These are phyloP conservation scores for Beaufortia kweichowensis DNA, from an alignment of 2,113 vertebrate species.

Conservation along the genomic window DNA sequence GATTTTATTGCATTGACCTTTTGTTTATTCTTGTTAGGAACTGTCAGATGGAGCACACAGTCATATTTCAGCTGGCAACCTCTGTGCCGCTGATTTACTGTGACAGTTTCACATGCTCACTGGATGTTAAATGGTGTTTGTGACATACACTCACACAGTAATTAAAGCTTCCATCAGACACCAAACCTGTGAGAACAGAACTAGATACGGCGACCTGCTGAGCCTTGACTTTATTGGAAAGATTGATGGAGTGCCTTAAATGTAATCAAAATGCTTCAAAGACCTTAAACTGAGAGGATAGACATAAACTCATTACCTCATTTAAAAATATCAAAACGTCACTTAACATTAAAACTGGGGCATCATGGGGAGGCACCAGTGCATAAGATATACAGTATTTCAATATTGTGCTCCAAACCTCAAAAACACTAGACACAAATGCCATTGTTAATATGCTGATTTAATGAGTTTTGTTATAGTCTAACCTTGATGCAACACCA, in stretches of 20 bases:
- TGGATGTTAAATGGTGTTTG: constrained; percentile 18
- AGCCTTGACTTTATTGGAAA: constrained; percentile 27
- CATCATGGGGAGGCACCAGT: not conserved
- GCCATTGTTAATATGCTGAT: constrained; percentile 2
- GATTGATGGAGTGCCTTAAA: constrained; percentile 1
- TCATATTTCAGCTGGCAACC: not conserved
- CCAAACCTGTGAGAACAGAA: constrained; percentile 20
- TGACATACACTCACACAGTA: constrained; percentile 11
- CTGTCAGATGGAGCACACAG: not conserved
- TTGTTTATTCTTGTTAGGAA: constrained; percentile 3
- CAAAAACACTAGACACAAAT: constrained; percentile 10
- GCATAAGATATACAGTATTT: constrained; percentile 24
- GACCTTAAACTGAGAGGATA: constrained; percentile 1
- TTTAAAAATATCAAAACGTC: constrained; percentile 16
- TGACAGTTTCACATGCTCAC: constrained; percentile 12
- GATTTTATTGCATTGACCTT: not conserved
- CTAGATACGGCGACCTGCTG: constrained; percentile 11
- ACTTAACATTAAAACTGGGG: constrained; percentile 20
- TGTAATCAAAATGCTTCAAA: constrained; percentile 31
- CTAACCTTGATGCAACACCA: not conserved
- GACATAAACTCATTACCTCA: constrained; percentile 23
- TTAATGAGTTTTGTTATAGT: constrained; percentile 16
- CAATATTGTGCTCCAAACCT: constrained; percentile 19
- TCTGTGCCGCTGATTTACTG: not conserved
- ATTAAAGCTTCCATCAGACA: constrained; percentile 20